These are phyloP conservation scores for Catocala fraxini DNA, from an alignment of 2,888 invertebrate species.

Conservation along the genomic window DNA sequence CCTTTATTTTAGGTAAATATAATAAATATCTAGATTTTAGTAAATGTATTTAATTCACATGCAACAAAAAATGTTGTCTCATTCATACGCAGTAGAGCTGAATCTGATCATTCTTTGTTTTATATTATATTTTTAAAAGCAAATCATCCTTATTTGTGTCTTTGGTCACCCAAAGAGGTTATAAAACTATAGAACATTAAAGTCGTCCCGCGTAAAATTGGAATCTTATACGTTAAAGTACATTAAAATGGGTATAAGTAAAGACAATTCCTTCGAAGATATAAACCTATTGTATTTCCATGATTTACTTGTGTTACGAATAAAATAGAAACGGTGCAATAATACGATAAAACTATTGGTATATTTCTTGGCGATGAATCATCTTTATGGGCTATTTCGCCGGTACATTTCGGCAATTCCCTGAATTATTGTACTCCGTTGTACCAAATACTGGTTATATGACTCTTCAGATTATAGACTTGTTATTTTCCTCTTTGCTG, in stretches of 20 bases:
- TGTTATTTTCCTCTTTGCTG: slow-evolving; percentile 24
- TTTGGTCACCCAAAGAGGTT: too few relatives aligned
- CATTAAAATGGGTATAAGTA: not conserved
- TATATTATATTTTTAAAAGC: too few relatives aligned
- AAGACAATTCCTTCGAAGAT: slow-evolving; percentile 8
- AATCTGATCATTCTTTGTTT: too few relatives aligned
- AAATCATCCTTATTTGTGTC: too few relatives aligned
- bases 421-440: slow-evolving; percentile 68
- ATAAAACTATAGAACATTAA: too few relatives aligned
- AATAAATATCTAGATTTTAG: too few relatives aligned
- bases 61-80: too few relatives aligned
- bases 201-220: too few relatives aligned
- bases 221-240: too few relatives aligned
- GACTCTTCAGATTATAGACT: slow-evolving; percentile 23
- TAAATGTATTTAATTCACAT: too few relatives aligned
- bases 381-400: slow-evolving; percentile 82
- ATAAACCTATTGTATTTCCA: slow-evolving; percentile 20
- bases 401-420: slow-evolving; percentile 79
- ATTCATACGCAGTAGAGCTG: too few relatives aligned
- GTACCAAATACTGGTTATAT: slow-evolving; percentile 32
- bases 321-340: slow-evolving; percentile 47
- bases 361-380: slow-evolving; percentile 71
- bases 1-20: too few relatives aligned
- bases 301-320: slow-evolving; percentile 40
- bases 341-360: slow-evolving; percentile 78